Evolutionary conservation across 2,113 vertebrate species (phyloP), one percentile per base, ranked within the genome.

Genomic region (Cynoglossus semilaevis): DNA sequence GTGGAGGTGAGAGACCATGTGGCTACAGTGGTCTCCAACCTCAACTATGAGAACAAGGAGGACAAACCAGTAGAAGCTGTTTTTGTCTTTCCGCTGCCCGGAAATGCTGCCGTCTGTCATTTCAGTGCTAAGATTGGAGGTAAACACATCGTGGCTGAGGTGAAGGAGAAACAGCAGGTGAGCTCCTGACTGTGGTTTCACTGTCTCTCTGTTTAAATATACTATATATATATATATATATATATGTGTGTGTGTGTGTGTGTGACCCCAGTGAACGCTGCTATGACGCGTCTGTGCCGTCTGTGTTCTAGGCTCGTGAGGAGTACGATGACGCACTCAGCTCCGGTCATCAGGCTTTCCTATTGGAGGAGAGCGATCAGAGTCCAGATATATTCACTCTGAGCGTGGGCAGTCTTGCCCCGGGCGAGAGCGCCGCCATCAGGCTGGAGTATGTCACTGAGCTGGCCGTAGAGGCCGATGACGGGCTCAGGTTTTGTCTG

Each of bases 31-130:
- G 81, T 80, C 48, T 91, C 91, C 43, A 91, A 89, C 16, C 89
- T 94, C 51, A 82, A 77, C 74, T 94, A 94, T 29, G 70, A 92
- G 71, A 94, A 95, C 74, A 78, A 90, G 57, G 92, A 93, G 76
- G 59, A 86, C 12, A 56, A 75, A 38, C 82, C 92, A 1, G 13
- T 95, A 40, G 93, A 94, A 77, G 86, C 86, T 1, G 51, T 92
- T 51, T 94, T 95, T 68, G 85, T 94, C 43, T 94, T 94, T 68
- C 93, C 92, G 51, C 70, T 94, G 82, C 91, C 94, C 35, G 88
- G 88, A 42, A 91, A 91, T 19, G 91, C 91, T 37, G 90, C 93
- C 9, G 83, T 94, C n/a, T 91, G 91, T 64, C 87, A 88, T 64
- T 93, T 94, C 37, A 89, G 92, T 34, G 92, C 91, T 38, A 56